phyloP scores from a whole-genome alignment of 2,113 vertebrate genomes.

The Argyrosomus japonicus region DNA sequence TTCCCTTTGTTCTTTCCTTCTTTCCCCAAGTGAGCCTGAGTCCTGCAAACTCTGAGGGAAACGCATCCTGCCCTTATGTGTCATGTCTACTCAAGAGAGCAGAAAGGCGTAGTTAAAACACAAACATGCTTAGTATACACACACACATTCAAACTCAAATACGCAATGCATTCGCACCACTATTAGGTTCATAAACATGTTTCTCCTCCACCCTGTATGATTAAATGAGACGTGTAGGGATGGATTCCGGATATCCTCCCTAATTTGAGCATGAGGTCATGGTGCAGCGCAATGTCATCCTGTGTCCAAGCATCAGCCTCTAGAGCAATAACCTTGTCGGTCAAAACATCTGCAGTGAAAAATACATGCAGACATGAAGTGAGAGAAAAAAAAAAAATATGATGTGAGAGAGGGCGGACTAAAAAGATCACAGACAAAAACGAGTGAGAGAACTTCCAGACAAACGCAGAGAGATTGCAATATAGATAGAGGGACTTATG shows the following conservation, averaged over 20 bases:
- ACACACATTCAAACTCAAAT: constrained; percentile 18
- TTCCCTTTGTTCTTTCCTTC: constrained; percentile 51
- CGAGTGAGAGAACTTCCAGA: constrained; percentile 53
- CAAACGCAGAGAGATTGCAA: constrained; percentile 55
- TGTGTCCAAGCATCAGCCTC: constrained; percentile 77
- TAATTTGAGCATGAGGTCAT: constrained; percentile 84
- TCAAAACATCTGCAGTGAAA: constrained; percentile 81
- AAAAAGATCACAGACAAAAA: constrained; percentile 44
- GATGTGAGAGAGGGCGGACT: constrained; percentile 47
- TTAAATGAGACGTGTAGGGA: constrained; percentile 77
- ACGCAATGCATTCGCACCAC: constrained; percentile 48
- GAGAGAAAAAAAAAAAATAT: constrained; percentile 39
- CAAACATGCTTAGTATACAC: constrained; percentile 35
- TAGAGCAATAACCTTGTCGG: constrained; percentile 78
- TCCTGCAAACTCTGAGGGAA: constrained; percentile 42
- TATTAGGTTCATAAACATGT: constrained; percentile 70
- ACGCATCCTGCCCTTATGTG: constrained; percentile 58
- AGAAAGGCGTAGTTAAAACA: constrained; percentile 46
- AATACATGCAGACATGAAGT: constrained; percentile 57
- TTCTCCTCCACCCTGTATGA: constrained; percentile 73
- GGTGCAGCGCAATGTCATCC: constrained; percentile 68
- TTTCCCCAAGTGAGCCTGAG: constrained; percentile 27
- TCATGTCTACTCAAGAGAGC: constrained; percentile 60
- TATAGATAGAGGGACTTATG: constrained; percentile 34
- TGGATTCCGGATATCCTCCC: constrained; percentile 83